These are phyloP conservation scores for Tragelaphus scriptus DNA, from an alignment of 2,113 vertebrate species.

Conservation along the genomic window DNA sequence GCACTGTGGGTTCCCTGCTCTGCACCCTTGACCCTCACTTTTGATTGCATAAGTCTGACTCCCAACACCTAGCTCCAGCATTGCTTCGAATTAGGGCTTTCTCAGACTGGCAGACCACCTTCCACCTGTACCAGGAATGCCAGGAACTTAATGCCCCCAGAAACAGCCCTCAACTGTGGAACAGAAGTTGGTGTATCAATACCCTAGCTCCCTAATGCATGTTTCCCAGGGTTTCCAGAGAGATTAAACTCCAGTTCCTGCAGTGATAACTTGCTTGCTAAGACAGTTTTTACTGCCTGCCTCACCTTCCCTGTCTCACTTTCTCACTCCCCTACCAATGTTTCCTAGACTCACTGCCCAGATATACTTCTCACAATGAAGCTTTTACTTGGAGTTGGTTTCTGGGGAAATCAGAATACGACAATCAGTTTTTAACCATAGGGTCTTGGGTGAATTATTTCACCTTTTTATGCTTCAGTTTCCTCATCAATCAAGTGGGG, in stretches of 20 bases:
- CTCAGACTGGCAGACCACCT: background rate
- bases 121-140: background rate
- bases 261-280: background rate
- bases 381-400: background rate
- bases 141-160: background rate
- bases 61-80: background rate
- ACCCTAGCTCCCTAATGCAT: background rate
- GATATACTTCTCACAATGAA: background rate
- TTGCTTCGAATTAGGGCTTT: background rate
- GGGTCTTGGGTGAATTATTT: background rate
- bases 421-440: background rate
- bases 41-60: background rate
- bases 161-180: background rate
- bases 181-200: background rate
- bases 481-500: background rate
- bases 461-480: background rate
- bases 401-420: background rate
- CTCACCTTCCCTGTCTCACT: background rate
- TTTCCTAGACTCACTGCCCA: background rate
- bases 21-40: background rate
- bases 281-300: background rate
- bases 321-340: background rate
- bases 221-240: background rate
- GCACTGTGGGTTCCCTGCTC: background rate
- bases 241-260: background rate